Base-by-base conservation (phyloP, 2,888 invertebrate genomes). In the Drosophila melanocephala region DNA sequence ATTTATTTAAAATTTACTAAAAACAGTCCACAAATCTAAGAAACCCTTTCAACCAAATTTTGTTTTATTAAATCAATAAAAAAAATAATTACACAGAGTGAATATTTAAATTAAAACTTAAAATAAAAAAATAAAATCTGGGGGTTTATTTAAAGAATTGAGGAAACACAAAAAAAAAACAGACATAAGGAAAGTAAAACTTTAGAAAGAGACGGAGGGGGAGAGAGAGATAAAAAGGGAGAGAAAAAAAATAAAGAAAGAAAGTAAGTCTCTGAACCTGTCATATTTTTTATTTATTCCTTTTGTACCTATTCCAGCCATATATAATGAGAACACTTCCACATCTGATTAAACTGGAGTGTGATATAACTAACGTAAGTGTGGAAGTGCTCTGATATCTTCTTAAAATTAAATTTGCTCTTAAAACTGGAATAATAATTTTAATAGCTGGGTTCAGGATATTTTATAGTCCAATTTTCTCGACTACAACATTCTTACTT, bases 351-450 rank as follows among this genome's bases (percentile, higher is more conserved):
- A n/a, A n/a, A 2, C n/a, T 42, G 26, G 26, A 0, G 42, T 5
- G 10, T n/a, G n/a, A 42, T n/a, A n/a, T 10, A 5, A 10, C 2
- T 16, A 35, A 16, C 7, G 44, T 22, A 22, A 12, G 6, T 6
- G 22, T 22, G 22, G 5, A 44, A 44, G 6, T 14, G 44, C 44
- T 44, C 22, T 22, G 10, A 44, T 44, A 12, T 0, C 5, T 5
- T 12, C 14, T 12, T 22, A 1, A 47, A 22, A 22, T 9, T 2
- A 26, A 9, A 16, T 44, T 5, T 44, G 0, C 0, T 16, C 0
- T 1, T 9, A 47, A 7, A 26, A 47, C 5, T 16, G 22, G 2
- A 16, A 16, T 22, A 47, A 7, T 47, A 22, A 22, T 7, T 22
- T 22, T n/a, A 42, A 2, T 19, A 37, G 2, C 37, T 16, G 6